Evolutionary conservation across 1,140 invertebrate genomes (phyloP), one percentile per base, ranked within the genome.

Genomic region (Parapsyche elsis): DNA sequence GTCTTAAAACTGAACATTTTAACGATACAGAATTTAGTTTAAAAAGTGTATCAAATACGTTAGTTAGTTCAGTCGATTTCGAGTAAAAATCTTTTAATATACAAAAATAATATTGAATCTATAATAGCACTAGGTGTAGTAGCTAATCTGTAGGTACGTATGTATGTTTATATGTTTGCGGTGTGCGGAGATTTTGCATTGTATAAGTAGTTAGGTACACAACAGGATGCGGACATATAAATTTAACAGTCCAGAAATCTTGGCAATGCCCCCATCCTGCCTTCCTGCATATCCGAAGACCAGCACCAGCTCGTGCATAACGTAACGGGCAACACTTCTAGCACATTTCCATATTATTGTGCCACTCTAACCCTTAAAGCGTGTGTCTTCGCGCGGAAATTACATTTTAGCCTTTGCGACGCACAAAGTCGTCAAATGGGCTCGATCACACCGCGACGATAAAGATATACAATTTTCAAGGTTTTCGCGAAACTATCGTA

Each of bases 211-310:
- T 7, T 7, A 38, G 30, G 2, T 38, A 38, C 30, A 38, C 30
- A 38, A n/a, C 74, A 46, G 74, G 74, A 76, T 76, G 74, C 74
- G 74, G 74, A 45, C 46, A 49, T 76, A 76, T 76, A 76, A 76
- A 76, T 76, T 76, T 76, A 76, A 76, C 74, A 76, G 74, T 76
- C 74, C 74, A 76, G 74, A 76, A 76, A 76, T 76, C 74, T 76
- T 76, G 74, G 74, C 74, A 76, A 76, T 76, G 74, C 74, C 74
- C n/a, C 45, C 46, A 24, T 71, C 49, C 49, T 14, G 49, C 57
- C 61, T 59, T 57, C 74, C 46, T 76, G 21, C 74, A 38, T 73
- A 73, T 76, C 74, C 71, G 30, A 75, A 16, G 44, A 16, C 71
- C 14, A 21, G 23, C 45, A 16, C 71, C 14, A 21, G 23, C 45